Evolutionary conservation across 2,113 vertebrate genomes (phyloP).

Genomic region (Morone chrysops): DNA sequence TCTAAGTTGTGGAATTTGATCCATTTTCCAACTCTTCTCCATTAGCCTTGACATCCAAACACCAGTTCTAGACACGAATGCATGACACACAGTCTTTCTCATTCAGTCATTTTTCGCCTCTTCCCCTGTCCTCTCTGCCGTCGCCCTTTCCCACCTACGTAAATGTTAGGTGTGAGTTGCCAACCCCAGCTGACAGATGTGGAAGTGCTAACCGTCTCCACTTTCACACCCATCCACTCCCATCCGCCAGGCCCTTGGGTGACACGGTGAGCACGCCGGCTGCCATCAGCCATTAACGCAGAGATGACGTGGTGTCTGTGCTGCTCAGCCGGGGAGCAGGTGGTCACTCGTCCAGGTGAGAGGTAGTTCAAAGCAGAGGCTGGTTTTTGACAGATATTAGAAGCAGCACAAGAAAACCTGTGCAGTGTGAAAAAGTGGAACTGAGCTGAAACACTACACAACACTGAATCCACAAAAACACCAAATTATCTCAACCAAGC

Average conservation of each 20-base stretch:
- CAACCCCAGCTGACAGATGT: conserved; percentile 49
- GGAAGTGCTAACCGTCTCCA: conserved; percentile 47
- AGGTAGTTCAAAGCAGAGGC: conserved; percentile 9
- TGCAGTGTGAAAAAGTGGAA: conserved; percentile 8
- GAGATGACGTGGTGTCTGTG: conserved; percentile 14
- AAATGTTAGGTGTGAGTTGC: conserved; percentile 30
- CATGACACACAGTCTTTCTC: background rate
- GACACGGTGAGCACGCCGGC: conserved; percentile 16
- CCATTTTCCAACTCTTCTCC: background rate
- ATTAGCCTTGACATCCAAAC: background rate
- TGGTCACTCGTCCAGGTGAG: conserved; percentile 41
- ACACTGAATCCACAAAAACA: conserved; percentile 11
- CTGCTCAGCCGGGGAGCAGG: conserved; percentile 29
- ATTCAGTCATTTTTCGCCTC: background rate
- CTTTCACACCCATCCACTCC: conserved; percentile 54
- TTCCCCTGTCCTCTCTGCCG: background rate
- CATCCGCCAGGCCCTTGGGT: conserved; percentile 4
- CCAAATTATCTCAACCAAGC: conserved; percentile 27
- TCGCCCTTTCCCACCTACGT: conserved; percentile 15
- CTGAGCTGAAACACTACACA: background rate
- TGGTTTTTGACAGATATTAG: conserved; percentile 11
- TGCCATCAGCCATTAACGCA: conserved; percentile 33
- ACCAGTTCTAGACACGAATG: background rate
- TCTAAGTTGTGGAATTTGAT: background rate
- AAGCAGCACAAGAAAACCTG: background rate